Base-by-base conservation (phyloP, 2,888 invertebrate genomes). In the Aradus depressus region DNA sequence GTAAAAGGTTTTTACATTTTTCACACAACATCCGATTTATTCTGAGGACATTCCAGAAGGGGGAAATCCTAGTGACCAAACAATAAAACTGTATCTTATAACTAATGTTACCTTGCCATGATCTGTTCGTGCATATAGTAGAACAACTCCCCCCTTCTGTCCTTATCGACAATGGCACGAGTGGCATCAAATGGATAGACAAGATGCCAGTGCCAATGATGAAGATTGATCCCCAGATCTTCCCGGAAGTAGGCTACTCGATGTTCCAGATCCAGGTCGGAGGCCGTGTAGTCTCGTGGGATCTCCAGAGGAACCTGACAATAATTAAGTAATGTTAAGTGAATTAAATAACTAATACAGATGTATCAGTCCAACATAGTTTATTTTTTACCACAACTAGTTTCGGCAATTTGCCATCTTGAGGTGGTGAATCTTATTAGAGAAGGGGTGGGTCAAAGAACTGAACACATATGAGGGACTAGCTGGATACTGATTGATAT, bases 201-300 rank as follows among this genome's bases (percentile, higher is more conserved):
- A 59, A 89, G 73, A 67, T 90, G 89, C 89, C 88, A 89, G 65
- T 89, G 88, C 88, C 89, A 90, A 65, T 90, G 89, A 66, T 89
- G 89, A 44, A 86, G 78, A 69, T 89, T 89, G 60, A 89, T 73
- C 58, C 86, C 87, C 55, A 87, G 72, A 66, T 88, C 89, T 65
- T 89, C 89, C 31, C 88, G 76, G 75, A 84, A 89, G 68, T 89
- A 90, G 28, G 85, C 82, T 53, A 86, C 67, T 5, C 81, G 75
- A 66, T 89, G 87, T 62, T 90, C 89, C 1, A 79, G 79, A 61
- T 89, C 86, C 3, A 72, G 62, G 57, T 79, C 75, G 0, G 80
- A 76, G 0, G 86, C 88, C 0, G 88, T 84, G 65, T 80, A 86
- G 68, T 85, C 81, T 21, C 68, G 64, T 0, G 84, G 83, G 58